Evolutionary conservation across 1,140 invertebrate genomes (phyloP).

Genomic region (Asobara japonica): DNA sequence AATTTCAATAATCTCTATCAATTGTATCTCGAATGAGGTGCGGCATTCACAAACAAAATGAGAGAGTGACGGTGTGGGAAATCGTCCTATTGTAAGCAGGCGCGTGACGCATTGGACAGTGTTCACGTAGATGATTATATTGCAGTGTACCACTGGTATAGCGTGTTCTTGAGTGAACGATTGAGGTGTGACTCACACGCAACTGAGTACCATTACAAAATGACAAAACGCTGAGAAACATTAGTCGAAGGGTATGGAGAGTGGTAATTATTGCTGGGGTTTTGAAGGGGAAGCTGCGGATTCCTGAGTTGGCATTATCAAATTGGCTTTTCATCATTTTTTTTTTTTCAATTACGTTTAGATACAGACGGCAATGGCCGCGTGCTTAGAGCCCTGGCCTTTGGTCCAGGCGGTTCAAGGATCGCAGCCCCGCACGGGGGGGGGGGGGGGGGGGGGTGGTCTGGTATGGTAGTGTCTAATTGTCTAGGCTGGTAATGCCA

Average conservation of each 20-base stretch:
- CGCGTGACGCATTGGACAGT: slow-evolving; percentile 23
- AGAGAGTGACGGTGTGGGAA: slow-evolving; percentile 25
- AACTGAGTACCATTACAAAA: slow-evolving; percentile 14
- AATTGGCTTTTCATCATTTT: too few species aligned
- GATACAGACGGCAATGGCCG: too few species aligned
- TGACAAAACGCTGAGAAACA: slow-evolving; percentile 5
- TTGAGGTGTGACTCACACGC: slow-evolving; percentile 22
- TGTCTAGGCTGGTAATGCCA: too few species aligned
- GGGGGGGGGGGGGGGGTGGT: too few species aligned
- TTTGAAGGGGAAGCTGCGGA: slow-evolving; percentile 8
- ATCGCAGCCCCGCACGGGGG: too few species aligned
- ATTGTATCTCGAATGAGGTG: not conserved
- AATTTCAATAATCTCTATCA: not conserved
- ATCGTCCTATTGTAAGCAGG: slow-evolving; percentile 22
- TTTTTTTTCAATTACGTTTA: too few species aligned
- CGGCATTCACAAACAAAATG: slow-evolving; percentile 7
- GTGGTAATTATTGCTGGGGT: not conserved
- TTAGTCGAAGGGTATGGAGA: not conserved
- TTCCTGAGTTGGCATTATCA: too few species aligned
- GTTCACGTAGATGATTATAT: slow-evolving; percentile 28
- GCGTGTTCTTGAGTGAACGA: slow-evolving; percentile 16
- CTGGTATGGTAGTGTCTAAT: too few species aligned
- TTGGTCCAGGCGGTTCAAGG: too few species aligned
- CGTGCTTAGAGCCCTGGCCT: too few species aligned
- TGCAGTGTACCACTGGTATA: not conserved